phyloP scores from a whole-genome alignment of 2,113 vertebrate genomes.

The Tenebrosternarchus preto region DNA sequence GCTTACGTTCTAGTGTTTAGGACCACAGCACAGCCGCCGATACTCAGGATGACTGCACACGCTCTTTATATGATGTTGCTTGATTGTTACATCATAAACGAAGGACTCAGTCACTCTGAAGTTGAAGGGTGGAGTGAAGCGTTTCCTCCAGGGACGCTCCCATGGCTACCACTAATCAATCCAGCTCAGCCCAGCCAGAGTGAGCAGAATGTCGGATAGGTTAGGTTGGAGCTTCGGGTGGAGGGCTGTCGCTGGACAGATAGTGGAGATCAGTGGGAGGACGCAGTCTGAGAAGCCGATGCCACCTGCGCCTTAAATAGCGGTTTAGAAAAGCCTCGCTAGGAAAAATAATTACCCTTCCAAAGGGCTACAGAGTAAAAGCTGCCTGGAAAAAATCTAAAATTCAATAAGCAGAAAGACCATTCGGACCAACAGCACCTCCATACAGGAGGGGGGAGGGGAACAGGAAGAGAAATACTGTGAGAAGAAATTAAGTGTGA shows the following conservation, averaged over 20 bases:
- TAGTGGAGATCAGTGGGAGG: background rate
- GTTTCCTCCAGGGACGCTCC: no score
- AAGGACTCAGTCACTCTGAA: no score
- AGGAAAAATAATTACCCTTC: constrained; percentile 32
- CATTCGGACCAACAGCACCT: background rate
- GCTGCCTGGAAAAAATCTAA: constrained; percentile 38
- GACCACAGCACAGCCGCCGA: no score
- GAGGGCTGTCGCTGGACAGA: background rate
- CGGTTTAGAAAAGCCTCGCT: constrained; percentile 19
- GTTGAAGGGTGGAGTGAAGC: no score
- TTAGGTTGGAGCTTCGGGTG: no score
- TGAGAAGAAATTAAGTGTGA: constrained; percentile 42
- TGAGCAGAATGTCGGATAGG: no score
- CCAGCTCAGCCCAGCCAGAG: no score
- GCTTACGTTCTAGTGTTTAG: no score
- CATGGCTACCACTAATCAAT: no score
- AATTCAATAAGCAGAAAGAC: constrained; percentile 44
- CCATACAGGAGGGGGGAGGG: background rate
- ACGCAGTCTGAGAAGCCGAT: constrained; percentile 16
- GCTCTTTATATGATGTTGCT: no score
- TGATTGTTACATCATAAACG: no score
- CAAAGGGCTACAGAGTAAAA: constrained; percentile 31
- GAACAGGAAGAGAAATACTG: background rate
- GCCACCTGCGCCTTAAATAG: background rate
- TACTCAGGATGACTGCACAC: no score